Percentiles rank a stretch among this genome's conserved stretches.
Conservation (phyloP, 2,888 invertebrate genomes). For the Andricus curvator region DNA sequence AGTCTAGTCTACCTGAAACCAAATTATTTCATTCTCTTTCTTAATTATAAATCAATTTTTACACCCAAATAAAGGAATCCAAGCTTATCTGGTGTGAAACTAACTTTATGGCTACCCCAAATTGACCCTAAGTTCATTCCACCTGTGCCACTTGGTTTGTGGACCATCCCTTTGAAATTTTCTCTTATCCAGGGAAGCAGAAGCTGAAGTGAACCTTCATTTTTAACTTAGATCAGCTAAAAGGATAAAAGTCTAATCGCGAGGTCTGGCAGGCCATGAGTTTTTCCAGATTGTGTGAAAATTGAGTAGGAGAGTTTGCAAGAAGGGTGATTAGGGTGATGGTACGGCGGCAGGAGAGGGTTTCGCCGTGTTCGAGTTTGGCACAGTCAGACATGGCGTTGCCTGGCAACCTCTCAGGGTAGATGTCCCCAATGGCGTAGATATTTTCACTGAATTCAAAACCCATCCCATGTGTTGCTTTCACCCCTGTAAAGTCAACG, state of each 20-base stretch:
- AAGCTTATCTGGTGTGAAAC: background rate
- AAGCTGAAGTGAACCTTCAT: background rate
- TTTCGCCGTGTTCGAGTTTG: conserved; percentile 70
- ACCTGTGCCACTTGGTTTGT: background rate
- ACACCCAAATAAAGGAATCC: background rate
- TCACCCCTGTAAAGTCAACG: conserved; percentile 53
- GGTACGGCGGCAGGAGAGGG: conserved; percentile 45
- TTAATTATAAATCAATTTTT: too few relatives aligned
- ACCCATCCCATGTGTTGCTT: conserved; percentile 57
- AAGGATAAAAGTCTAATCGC: conserved; percentile 16
- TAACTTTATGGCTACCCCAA: background rate
- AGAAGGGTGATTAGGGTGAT: conserved; percentile 51
- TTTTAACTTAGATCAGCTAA: background rate
- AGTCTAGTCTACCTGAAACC: too few relatives aligned
- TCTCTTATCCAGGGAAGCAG: background rate
- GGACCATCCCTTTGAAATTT: background rate
- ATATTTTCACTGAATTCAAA: conserved; percentile 70
- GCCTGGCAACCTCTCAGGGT: conserved; percentile 74
- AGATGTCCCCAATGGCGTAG: conserved; percentile 69
- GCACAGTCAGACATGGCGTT: conserved; percentile 75
- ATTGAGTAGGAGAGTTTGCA: conserved; percentile 56
- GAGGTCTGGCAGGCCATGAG: conserved; percentile 50
- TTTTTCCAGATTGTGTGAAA: conserved; percentile 58
- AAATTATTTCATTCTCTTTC: too few relatives aligned
- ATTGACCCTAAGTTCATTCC: background rate